Evolutionary conservation across 2,797 vertebrate species (phyloP).

Genomic region (Bufotes viridis): DNA sequence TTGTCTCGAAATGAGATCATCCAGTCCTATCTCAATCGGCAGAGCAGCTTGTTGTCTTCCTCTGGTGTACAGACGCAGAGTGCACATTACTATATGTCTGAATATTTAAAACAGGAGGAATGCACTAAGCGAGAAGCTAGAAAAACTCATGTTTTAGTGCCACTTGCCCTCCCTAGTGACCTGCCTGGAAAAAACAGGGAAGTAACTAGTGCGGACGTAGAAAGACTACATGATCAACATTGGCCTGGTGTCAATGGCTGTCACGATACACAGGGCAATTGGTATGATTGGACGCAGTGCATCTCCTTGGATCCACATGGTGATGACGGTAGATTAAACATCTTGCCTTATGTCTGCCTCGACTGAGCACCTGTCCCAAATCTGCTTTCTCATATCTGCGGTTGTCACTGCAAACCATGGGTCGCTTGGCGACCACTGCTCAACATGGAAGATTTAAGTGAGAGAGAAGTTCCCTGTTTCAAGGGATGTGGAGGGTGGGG

Average conservation of each 20-base stretch:
- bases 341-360: conserved; percentile 95
- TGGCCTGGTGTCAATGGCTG: conserved; percentile 97
- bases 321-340: conserved; percentile 88
- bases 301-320: conserved; percentile 89
- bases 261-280: conserved; percentile 89
- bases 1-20: conserved; percentile 91
- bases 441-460: conserved; percentile 46
- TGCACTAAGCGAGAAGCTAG: conserved; percentile 77
- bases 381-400: conserved; percentile 70
- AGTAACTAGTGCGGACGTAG: conserved; percentile 79
- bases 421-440: conserved; percentile 49
- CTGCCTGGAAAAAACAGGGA: conserved; percentile 87
- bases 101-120: conserved; percentile 88
- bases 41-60: conserved; percentile 89
- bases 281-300: conserved; percentile 97
- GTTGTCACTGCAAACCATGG: conserved; percentile 63
- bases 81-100: conserved; percentile 86
- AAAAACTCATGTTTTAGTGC: conserved; percentile 80
- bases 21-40: conserved; percentile 91
- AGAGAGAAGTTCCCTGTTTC: conserved; percentile 34
- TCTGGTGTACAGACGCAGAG: conserved; percentile 83
- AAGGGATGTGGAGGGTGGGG: conserved; percentile 58
- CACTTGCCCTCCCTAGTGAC: conserved; percentile 75
- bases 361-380: conserved; percentile 79
- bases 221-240: conserved; percentile 80